phyloP scores from a whole-genome alignment of 2,797 vertebrate genomes.

The Melopsittacus undulatus region DNA sequence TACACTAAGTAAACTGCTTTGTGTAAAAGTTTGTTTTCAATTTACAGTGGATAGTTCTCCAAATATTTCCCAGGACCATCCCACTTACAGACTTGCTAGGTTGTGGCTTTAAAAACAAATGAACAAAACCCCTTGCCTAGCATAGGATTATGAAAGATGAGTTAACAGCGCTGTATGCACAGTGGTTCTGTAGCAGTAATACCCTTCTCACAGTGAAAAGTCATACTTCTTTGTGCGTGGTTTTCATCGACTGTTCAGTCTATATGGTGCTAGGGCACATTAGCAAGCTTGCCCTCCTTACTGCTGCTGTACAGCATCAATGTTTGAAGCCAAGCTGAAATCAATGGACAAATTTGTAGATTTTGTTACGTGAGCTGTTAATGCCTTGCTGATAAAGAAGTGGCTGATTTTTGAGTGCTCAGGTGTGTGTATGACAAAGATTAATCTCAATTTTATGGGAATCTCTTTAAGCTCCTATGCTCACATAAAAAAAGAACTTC shows the following conservation, averaged over 20 bases:
- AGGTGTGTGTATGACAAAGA: not conserved
- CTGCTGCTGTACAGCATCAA: no score
- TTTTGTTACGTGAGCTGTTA: not conserved
- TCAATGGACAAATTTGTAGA: not conserved
- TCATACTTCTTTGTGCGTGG: not conserved
- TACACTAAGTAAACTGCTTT: not conserved
- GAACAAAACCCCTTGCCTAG: not conserved
- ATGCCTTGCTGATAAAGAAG: not conserved
- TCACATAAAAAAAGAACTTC: not conserved
- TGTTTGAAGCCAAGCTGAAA: not conserved
- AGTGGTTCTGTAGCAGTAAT: not conserved
- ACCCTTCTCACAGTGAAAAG: not conserved
- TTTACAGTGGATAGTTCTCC: not conserved
- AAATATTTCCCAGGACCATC: not conserved
- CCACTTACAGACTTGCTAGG: not conserved
- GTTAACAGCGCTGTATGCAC: not conserved
- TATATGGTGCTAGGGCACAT: not conserved
- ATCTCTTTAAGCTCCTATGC: not conserved
- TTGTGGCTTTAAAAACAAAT: not conserved
- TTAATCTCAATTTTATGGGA: not conserved
- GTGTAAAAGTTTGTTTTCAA: not conserved
- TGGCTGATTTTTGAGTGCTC: not conserved
- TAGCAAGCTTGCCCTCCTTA: not conserved
- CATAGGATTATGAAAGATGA: not conserved
- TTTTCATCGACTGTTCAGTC: not conserved